Conservation (phyloP, 2,888 invertebrate species). For the Cordylochernes scorpioides region DNA sequence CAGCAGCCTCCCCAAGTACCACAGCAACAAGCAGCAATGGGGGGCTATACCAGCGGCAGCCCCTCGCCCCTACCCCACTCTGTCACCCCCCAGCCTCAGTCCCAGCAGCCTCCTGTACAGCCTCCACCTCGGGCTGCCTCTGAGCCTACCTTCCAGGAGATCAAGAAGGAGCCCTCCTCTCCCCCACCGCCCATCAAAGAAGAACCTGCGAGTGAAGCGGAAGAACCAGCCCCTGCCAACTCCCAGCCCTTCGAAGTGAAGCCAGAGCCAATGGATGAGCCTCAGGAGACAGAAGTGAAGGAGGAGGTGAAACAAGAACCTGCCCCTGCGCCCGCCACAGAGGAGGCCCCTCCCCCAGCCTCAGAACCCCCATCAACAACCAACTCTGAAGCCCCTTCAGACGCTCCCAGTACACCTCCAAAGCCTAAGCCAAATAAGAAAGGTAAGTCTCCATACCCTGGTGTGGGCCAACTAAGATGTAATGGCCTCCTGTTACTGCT, state of each 20-base stretch:
- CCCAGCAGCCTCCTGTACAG: neutral
- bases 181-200: neutral
- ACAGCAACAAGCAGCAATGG: too few species aligned
- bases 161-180: too few species aligned
- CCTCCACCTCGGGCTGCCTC: neutral
- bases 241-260: slow-evolving; percentile 16
- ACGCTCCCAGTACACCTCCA: slow-evolving; percentile 8
- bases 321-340: slow-evolving; percentile 28
- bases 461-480: too few species aligned
- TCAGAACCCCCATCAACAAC: slow-evolving; percentile 17
- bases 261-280: slow-evolving; percentile 10
- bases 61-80: neutral
- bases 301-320: too few species aligned
- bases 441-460: slow-evolving; percentile 1
- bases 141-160: too few species aligned
- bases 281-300: too few species aligned
- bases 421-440: slow-evolving; percentile 13
- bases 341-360: slow-evolving; percentile 32
- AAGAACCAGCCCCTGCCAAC: slow-evolving; percentile 1
- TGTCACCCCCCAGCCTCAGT: neutral
- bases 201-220: slow-evolving; percentile 9
- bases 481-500: too few species aligned
- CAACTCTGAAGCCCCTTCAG: slow-evolving; percentile 10
- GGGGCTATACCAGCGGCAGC: too few species aligned
- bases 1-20: too few species aligned